Evolutionary conservation across 2,888 invertebrate species (phyloP).

Genomic region (Hypolimnas misippus): DNA sequence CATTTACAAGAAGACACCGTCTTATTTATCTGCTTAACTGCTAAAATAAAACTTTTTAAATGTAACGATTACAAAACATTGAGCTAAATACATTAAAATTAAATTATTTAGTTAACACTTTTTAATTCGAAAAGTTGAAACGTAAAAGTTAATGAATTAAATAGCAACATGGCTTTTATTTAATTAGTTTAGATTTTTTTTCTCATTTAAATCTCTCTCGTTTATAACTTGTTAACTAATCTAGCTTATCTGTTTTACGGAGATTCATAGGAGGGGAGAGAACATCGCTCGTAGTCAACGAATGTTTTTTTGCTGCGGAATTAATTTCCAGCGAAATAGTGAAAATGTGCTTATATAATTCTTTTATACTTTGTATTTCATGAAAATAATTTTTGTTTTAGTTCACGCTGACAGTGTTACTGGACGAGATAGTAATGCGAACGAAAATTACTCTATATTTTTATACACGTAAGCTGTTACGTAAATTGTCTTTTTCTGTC

Average conservation of each 20-base stretch:
- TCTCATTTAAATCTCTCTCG: conserved; percentile 20
- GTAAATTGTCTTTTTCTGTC: neutral
- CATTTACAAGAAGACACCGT: neutral
- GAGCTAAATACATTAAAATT: neutral
- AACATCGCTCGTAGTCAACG: conserved; percentile 53
- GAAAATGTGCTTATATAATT: conserved; percentile 20
- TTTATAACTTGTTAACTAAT: conserved; percentile 27
- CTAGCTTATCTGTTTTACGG: conserved; percentile 51
- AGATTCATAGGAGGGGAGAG: conserved; percentile 53
- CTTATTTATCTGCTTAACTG: neutral
- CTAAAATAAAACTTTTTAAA: neutral
- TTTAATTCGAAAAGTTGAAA: neutral
- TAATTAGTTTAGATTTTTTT: conserved; percentile 5
- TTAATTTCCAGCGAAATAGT: conserved; percentile 21
- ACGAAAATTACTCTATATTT: neutral
- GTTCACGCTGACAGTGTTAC: neutral
- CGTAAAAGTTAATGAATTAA: neutral
- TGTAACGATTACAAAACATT: too few species aligned
- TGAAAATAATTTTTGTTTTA: conserved; percentile 6
- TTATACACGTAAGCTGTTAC: neutral
- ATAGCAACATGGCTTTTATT: conserved; percentile 2
- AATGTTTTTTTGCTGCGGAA: conserved; percentile 44
- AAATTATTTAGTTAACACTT: neutral
- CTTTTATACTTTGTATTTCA: conserved; percentile 1
- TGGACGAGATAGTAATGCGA: neutral